Evolutionary conservation across 2,797 vertebrate species (phyloP), one percentile per base, ranked within the genome.

Genomic region (Lagocephalus sceleratus): DNA sequence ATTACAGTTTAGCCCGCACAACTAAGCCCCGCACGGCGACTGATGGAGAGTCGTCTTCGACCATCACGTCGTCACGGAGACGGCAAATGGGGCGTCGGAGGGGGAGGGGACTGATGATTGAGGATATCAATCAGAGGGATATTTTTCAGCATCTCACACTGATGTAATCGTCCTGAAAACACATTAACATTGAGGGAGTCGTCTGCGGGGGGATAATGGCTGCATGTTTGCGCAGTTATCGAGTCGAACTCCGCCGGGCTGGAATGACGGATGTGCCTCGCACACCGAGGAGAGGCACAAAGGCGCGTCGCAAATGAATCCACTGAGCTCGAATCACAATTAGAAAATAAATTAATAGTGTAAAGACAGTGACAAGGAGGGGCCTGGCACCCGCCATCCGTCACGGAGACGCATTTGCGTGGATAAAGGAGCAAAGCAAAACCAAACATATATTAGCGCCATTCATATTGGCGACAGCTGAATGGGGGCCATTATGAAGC

Each of bases 141-240:
- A 72, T 84, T 87, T 82, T 88, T 87, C 82, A 85, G 85, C 87
- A 84, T 81, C 87, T 89, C 87, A 86, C 66, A 63, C 64, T 79
- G 86, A 90, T 89, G 85, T 83, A 88, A 88, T 91, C 80, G 75
- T 84, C 79, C 80, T 72, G 68, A 75, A 81, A 91, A 86, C 70
- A 76, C 90, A 90, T 92, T 91, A 90, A 86, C 86, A 84, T 83
- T 81, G 88, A 88, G 72, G 68, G 82, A 81, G 76, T 47, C 12
- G 55, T 75, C 75, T 20, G 50, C 56, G 7, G 68, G 71, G 76
- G 71, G 82, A 86, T 90, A 90, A 89, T 83, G 77, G 82, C 79
- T 60, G 84, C 73, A 78, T 85, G 73, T 85, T 81, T 73, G 67
- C 45, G 38, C 56, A 17, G 70, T 79, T 76, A 71, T 80, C 66